Conservation (phyloP, 2,113 vertebrate genomes). For the Crotalus horridus region DNA sequence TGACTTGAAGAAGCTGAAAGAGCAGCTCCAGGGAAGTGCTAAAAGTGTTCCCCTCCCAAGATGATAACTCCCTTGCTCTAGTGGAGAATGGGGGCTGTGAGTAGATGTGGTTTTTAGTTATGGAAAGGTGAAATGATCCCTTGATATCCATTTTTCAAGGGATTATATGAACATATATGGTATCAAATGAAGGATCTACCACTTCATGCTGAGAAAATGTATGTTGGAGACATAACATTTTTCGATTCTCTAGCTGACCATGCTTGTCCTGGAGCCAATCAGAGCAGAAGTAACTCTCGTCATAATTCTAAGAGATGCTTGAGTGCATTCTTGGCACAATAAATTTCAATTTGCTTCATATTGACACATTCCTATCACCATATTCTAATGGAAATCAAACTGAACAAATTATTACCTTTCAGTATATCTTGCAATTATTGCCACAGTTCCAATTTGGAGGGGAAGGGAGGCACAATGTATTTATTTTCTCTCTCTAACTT, state of each 20-base stretch:
- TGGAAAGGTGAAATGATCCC: not conserved
- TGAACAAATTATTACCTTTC: not conserved
- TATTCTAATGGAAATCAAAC: not conserved
- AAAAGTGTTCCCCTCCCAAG: not conserved
- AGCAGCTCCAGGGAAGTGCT: not conserved
- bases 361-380: not conserved
- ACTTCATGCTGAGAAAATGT: not conserved
- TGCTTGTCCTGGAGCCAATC: not conserved
- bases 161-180: not conserved
- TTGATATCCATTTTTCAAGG: not conserved
- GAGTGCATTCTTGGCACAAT: not conserved
- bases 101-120: not conserved
- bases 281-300: not conserved
- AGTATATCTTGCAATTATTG: not conserved
- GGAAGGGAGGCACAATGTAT: not conserved
- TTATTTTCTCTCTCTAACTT: not conserved
- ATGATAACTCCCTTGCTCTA: not conserved
- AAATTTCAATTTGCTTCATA: not conserved
- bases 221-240: not conserved
- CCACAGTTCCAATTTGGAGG: not conserved
- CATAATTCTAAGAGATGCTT: not conserved
- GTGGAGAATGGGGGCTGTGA: not conserved
- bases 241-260: not conserved
- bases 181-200: not conserved
- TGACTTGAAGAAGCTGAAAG: not conserved